phyloP scores from a whole-genome alignment of 2,888 invertebrate species.

The Eilema sororculum region DNA sequence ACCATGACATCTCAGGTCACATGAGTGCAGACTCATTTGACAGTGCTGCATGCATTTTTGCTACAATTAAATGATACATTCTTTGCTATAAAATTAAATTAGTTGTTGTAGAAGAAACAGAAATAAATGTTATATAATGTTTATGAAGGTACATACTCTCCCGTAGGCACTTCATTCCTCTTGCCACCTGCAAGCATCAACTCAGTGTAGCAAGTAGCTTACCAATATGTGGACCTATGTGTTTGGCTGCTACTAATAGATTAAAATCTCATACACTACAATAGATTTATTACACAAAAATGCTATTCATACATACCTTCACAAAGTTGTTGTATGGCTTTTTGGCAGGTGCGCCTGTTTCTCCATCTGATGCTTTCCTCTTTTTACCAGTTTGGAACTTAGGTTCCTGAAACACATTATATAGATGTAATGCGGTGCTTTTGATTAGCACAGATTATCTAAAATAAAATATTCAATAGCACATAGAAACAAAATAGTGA shows the following conservation, averaged over 20 bases:
- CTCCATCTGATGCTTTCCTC: slow-evolving; percentile 77
- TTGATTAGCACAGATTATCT: background rate
- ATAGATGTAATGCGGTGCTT: background rate
- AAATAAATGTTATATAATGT: background rate
- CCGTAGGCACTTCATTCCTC: too few relatives aligned
- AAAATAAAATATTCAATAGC: background rate
- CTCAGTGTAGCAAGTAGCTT: too few relatives aligned
- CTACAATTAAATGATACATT: background rate
- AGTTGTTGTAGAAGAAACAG: background rate
- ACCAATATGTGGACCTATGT: too few relatives aligned
- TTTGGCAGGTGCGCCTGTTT: slow-evolving; percentile 74
- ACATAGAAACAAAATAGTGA: background rate
- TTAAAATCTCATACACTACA: too few relatives aligned
- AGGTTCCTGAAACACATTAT: slow-evolving; percentile 47
- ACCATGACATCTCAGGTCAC: too few relatives aligned
- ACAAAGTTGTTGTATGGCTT: slow-evolving; percentile 91
- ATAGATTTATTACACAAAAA: too few relatives aligned
- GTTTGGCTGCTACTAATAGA: too few relatives aligned
- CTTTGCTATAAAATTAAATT: background rate
- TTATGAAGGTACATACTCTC: too few relatives aligned
- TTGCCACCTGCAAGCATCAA: too few relatives aligned
- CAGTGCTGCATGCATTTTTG: background rate
- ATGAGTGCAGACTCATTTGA: background rate
- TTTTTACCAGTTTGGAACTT: slow-evolving; percentile 73
- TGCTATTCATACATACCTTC: slow-evolving; percentile 81